phyloP scores from a whole-genome alignment of 2,888 invertebrate genomes.

The Theodoxus fluviatilis region DNA sequence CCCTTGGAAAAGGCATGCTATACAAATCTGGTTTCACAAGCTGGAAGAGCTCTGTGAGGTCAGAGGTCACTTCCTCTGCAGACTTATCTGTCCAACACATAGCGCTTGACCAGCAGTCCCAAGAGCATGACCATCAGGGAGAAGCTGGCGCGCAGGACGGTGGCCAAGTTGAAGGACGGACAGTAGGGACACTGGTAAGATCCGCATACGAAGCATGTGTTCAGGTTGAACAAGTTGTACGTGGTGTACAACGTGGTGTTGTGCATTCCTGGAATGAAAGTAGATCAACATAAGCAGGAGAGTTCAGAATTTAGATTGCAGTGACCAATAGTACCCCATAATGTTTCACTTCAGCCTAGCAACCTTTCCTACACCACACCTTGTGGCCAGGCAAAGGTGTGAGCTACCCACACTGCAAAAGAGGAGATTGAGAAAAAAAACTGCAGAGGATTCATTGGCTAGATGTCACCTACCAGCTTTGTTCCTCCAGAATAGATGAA shows the following conservation, averaged over 20 bases:
- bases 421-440: too few species aligned
- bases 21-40: too few species aligned
- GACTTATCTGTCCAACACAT: slow-evolving; percentile 26
- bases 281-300: neutral
- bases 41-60: too few species aligned
- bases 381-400: too few species aligned
- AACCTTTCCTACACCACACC: too few species aligned
- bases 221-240: slow-evolving; percentile 59
- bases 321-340: neutral
- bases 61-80: neutral
- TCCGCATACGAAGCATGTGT: slow-evolving; percentile 66
- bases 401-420: too few species aligned
- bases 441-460: too few species aligned
- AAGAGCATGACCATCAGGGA: slow-evolving; percentile 25
- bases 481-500: too few species aligned
- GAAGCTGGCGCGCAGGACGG: slow-evolving; percentile 41
- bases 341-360: too few species aligned
- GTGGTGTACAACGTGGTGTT: slow-evolving; percentile 60
- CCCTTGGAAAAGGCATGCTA: neutral
- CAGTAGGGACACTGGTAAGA: slow-evolving; percentile 67
- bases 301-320: neutral
- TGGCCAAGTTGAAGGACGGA: slow-evolving; percentile 61
- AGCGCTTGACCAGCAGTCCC: slow-evolving; percentile 28
- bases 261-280: slow-evolving; percentile 56
- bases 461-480: too few species aligned